Evolutionary conservation across 2,888 invertebrate species (phyloP).

Genomic region (Metallyticus violacea): DNA sequence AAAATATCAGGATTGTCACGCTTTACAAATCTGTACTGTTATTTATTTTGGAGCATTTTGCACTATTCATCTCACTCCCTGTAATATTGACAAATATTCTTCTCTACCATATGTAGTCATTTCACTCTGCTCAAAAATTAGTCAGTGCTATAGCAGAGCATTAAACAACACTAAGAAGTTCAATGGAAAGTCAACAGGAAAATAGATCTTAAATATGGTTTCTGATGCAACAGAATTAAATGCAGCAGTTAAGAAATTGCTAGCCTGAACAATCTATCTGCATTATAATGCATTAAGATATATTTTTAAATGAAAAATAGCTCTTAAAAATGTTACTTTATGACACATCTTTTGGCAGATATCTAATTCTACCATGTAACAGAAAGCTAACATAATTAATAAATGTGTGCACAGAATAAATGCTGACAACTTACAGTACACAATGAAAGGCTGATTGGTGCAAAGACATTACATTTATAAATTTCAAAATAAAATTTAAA

Average conservation of each 20-base stretch:
- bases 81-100: background rate
- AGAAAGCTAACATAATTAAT: background rate
- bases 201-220: background rate
- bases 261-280: background rate
- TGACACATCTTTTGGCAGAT: background rate
- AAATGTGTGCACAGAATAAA: background rate
- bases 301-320: background rate
- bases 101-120: background rate
- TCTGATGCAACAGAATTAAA: background rate
- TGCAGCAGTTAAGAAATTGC: background rate
- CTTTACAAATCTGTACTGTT: background rate
- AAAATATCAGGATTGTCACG: background rate
- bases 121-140: background rate
- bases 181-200: background rate
- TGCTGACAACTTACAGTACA: background rate
- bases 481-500: too few species aligned
- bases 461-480: background rate
- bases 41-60: background rate
- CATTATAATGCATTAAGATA: background rate
- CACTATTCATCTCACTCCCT: background rate
- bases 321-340: background rate
- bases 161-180: background rate
- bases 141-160: background rate
- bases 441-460: background rate
- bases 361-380: background rate